Base-by-base conservation (phyloP, 2,888 invertebrate species). In the Norana najaformis region DNA sequence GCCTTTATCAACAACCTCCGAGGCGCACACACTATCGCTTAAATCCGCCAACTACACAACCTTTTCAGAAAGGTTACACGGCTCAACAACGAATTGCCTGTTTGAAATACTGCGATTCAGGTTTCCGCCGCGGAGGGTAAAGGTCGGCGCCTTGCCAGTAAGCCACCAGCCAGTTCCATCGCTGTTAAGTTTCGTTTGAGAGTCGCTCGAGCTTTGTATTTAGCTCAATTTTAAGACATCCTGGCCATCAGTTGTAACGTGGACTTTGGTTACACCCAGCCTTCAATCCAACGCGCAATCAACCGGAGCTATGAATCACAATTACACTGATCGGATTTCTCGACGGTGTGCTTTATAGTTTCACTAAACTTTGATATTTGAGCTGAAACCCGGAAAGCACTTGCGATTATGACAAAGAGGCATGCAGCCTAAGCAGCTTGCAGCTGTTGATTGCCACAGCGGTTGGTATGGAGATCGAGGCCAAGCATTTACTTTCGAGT, bases 331-430 rank as follows among this genome's bases (percentile, higher is more conserved):
- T 47, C 23, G 47, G 23, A 47, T 47, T 23, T 69, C 69, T 69
- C 30, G 8, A 13, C 1, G 30, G 69, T n/a, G 4, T 69, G 69
- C 69, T 5, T 0, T 69, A 11, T 69, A n/a, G 69, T 2, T n/a
- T 69, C n/a, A 30, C n/a, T 69, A n/a, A 69, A 69, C 69, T 69
- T 69, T 69, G 69, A 69, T 69, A n/a, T 69, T n/a, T 69, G 69
- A 69, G 69, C 69, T 69, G n/a, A 69, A 69, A 8, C 30, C 30
- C 69, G n/a, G 69, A 69, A n/a, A 30, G 13, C 69, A 13, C 30
- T n/a, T 69, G 30, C 69, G 69, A 69, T 69, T 69, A 69, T 69
- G 69, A 69, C 69, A 13, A n/a, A 69, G 69, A 8, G 69, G 69
- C 69, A 30, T 3, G 53, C 23, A 1, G 23, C 30, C 53, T 69